These are phyloP conservation scores for Clamator glandarius DNA, from an alignment of 2,797 vertebrate species.

Conservation along the genomic window DNA sequence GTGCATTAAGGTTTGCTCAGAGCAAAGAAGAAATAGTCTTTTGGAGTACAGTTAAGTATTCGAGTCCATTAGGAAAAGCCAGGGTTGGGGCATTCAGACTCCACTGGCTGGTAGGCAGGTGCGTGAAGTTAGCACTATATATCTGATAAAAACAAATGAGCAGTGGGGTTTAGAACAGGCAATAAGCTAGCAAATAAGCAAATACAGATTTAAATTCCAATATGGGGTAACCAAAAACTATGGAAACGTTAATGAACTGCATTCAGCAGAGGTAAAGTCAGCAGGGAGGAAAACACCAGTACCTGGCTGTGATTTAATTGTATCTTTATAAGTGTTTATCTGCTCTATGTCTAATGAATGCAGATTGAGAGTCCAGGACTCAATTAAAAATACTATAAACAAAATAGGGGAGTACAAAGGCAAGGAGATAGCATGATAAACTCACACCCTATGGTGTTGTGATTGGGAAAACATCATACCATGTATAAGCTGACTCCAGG, in stretches of 20 bases:
- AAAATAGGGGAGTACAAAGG: slow-evolving; percentile 24
- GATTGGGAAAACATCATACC: background rate
- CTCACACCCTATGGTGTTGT: background rate
- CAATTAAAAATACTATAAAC: slow-evolving; percentile 63
- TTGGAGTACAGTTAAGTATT: background rate
- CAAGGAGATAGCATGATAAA: background rate
- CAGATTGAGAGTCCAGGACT: slow-evolving; percentile 53
- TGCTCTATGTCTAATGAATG: slow-evolving; percentile 44
- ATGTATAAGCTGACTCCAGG: background rate
- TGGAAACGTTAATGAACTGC: slow-evolving; percentile 58
- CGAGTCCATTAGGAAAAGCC: background rate
- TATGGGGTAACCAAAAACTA: slow-evolving; percentile 31
- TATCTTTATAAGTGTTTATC: slow-evolving; percentile 59
- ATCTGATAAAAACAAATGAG: background rate
- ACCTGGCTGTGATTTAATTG: slow-evolving; percentile 67
- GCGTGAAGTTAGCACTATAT: background rate
- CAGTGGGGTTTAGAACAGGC: background rate
- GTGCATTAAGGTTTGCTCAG: background rate
- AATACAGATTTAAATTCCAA: slow-evolving; percentile 18
- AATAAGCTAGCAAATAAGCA: slow-evolving; percentile 19
- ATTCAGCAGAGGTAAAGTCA: slow-evolving; percentile 53
- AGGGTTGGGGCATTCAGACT: background rate
- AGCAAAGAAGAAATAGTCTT: background rate
- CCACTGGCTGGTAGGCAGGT: background rate
- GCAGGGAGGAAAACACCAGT: slow-evolving; percentile 51